These are phyloP conservation scores for Phyto melanocephala DNA, from an alignment of 2,888 invertebrate genomes.

Conservation along the genomic window DNA sequence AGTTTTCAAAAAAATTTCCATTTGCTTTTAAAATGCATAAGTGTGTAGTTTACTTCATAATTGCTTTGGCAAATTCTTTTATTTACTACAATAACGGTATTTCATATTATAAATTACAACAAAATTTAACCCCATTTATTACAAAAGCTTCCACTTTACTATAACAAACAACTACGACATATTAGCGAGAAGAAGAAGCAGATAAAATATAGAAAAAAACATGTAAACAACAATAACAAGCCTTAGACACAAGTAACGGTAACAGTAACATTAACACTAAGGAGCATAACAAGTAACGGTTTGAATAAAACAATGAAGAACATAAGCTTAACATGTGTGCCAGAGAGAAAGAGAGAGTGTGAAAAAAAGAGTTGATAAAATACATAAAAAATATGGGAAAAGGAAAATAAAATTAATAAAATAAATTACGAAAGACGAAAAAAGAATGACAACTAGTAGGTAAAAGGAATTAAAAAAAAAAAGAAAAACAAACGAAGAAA, in stretches of 20 bases:
- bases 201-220: neutral
- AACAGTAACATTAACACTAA: neutral
- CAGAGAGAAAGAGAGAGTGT: neutral
- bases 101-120: neutral
- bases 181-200: neutral
- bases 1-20: too few relatives aligned
- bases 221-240: neutral
- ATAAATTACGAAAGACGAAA: neutral
- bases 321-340: neutral
- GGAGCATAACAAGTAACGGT: neutral
- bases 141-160: neutral
- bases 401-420: neutral
- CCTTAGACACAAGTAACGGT: neutral
- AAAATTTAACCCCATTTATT: neutral
- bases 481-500: neutral
- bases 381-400: neutral
- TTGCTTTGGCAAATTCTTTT: too few relatives aligned
- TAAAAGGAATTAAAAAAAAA: neutral
- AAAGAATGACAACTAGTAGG: slow-evolving; percentile 6
- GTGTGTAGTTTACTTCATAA: too few relatives aligned
- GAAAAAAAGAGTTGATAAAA: neutral
- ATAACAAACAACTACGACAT: neutral
- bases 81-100: too few relatives aligned
- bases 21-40: too few relatives aligned
- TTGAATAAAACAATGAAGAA: neutral